Evolutionary conservation across 2,888 invertebrate species (phyloP).

Genomic region (Sycophila texana): DNA sequence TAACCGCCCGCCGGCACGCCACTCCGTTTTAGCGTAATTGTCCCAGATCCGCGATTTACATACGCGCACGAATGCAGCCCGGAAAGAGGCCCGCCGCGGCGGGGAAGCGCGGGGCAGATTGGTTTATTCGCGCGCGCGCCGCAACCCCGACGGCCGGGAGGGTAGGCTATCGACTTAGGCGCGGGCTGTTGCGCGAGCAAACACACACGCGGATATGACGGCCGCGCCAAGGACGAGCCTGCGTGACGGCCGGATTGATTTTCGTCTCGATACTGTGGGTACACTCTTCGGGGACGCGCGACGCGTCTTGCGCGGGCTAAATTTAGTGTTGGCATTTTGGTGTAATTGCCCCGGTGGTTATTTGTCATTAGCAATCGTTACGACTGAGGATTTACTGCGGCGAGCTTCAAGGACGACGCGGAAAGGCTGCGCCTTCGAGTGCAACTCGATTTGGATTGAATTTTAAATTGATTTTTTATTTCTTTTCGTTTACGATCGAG

Average conservation of each 20-base stretch:
- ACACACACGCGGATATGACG: constrained; percentile 45
- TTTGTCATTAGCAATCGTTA: too few species aligned
- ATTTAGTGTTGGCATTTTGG: too few species aligned
- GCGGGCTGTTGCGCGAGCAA: constrained; percentile 52
- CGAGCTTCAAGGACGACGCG: constrained; percentile 15
- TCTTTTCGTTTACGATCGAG: too few species aligned
- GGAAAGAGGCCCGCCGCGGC: not conserved
- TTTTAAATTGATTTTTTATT: not conserved
- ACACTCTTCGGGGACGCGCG: too few species aligned
- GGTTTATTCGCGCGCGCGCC: not conserved
- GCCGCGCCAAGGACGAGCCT: not conserved
- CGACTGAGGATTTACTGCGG: too few species aligned
- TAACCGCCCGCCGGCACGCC: constrained; percentile 74
- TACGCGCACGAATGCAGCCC: constrained; percentile 58
- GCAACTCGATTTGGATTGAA: not conserved
- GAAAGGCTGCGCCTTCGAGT: not conserved
- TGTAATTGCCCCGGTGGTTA: too few species aligned
- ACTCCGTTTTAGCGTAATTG: constrained; percentile 75
- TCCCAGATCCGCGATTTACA: constrained; percentile 74
- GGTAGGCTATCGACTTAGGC: constrained; percentile 43
- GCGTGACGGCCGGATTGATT: too few species aligned
- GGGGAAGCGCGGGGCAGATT: not conserved
- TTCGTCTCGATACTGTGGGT: too few species aligned
- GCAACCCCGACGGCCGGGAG: not conserved
- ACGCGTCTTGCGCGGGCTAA: not conserved